Base-by-base conservation (phyloP, 2,113 vertebrate species). In the Bufo gargarizans region DNA sequence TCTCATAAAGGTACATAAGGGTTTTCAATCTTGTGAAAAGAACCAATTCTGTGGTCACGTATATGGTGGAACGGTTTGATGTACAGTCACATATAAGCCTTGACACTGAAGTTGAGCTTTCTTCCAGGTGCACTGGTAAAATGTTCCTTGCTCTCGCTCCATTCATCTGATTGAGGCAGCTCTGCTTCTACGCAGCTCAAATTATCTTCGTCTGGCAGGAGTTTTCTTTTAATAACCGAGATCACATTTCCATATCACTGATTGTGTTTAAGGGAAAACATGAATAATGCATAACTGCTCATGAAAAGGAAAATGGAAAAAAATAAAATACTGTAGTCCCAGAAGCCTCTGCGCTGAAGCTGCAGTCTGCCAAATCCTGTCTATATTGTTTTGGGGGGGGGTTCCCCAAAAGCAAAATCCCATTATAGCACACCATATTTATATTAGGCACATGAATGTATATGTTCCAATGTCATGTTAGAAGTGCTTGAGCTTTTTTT, bases 181-280 rank as follows among this genome's bases (percentile, higher is more conserved):
- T 61, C 76, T 69, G 58, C 76, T 49, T 87, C 53, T 72, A 19
- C 63, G 59, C 50, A 47, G 86, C 86, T 72, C 50, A 82, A 79
- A 72, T 81, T 71, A 87, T 87, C 77, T 56, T 72, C 22, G 16
- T 72, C 86, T 81, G 86, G 77, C 86, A 82, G 79, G 53, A 53
- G 22, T 20, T 76, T 59, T 77, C 80, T 65, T 83, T 82, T 88
- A 76, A 88, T 88, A 83, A 76, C 50, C 67, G 11, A 72, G 77
- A 82, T 88, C 69, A 63, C 58, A 88, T 88, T 87, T 72, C 86
- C 80, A 84, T 84, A 88, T 67, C 59, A n/a, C 80, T 84, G 72
- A 84, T 84, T 47, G 87, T 17, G 58, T 88, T 84, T 84, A 77
- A 77, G 81, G 65, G n/a, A 77, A 77, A 84, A 77, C 71, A 88